Base-by-base conservation (phyloP, 2,888 invertebrate species). In the Lepidocyrtoides sp. region DNA sequence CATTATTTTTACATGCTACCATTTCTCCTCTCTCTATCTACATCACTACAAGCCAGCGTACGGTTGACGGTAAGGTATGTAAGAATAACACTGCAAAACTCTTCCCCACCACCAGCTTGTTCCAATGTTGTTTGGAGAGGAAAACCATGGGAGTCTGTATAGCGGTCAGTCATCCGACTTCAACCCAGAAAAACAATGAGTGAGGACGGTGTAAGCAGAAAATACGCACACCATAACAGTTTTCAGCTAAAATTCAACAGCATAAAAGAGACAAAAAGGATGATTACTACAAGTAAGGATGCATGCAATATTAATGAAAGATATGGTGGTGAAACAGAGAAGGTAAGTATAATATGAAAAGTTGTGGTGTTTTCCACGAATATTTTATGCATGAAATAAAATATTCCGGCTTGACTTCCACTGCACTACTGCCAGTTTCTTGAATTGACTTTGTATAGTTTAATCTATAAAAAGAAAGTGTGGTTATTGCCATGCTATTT, bases 1-100 rank as follows among this genome's bases (percentile, higher is more conserved):
- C 89, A 89, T 89, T 88, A 89, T 89, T 89, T 82, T 89, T 82
- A 60, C 60, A 36, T 48, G 44, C 89, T 44, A 83, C 82, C 79
- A 57, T 79, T 79, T 79, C 57, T 57, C 36, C n/a, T 63, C 29
- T 29, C 36, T 36, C 36, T 36, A 2, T 36, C 36, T 36, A 2
- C 36, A 36, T n/a, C 48, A 48, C 12, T 2, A n/a, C n/a, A 10
- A 48, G 48, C 48, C 48, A 48, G 12, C 12, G n/a, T n/a, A 48
- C 48, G 2, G 36, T 2, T 36, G 36, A 29, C 29, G 17, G 63
- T 23, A 63, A 29, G 63, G 63, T 29, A 63, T 63, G 63, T 2
- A 14, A 14, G 48, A n/a, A 48, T 4, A 63, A 63, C 17, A 17
- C 7, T n/a, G n/a, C 1, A 57, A 57, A 54, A 54, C 23, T 57